A percentile compares a stretch with the other conserved stretches of the same genome.
Conservation (phyloP, 1,140 invertebrate genomes). For the Agrilus planipennis region DNA sequence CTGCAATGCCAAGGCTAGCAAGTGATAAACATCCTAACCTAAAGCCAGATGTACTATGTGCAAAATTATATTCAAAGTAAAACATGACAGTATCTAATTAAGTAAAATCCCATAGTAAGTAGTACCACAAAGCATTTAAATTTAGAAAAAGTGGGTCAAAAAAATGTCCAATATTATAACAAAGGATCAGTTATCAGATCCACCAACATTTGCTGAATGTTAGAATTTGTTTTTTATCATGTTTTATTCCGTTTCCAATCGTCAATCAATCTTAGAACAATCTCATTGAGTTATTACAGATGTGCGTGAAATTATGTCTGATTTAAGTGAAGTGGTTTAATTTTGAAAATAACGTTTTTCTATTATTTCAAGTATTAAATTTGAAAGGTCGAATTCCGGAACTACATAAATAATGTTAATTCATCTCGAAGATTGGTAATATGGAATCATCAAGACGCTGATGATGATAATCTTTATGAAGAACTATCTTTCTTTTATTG, state of each 20-base stretch:
- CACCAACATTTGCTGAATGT: constrained; percentile 7
- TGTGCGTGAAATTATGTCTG: constrained; percentile 6
- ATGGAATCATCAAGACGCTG: constrained; percentile 4
- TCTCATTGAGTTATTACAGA: constrained; percentile 5
- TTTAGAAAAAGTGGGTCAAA: too few species aligned
- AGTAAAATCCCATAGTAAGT: too few species aligned
- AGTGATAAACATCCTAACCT: too few species aligned
- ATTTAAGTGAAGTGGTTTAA: constrained; percentile 6
- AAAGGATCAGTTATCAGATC: constrained; percentile 6
- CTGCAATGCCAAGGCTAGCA: too few species aligned
- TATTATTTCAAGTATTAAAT: constrained; percentile 6
- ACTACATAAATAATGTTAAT: constrained; percentile 6
- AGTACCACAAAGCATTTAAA: too few species aligned
- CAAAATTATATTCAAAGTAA: too few species aligned
- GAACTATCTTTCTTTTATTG: constrained; percentile 5
- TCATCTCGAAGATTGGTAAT: constrained; percentile 1
- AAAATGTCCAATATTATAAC: too few species aligned
- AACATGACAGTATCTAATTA: too few species aligned
- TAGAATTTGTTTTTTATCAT: constrained; percentile 4
- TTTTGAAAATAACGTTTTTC: constrained; percentile 6
- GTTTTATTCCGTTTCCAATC: constrained; percentile 5
- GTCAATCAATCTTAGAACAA: constrained; percentile 4
- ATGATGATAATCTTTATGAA: constrained; percentile 7
- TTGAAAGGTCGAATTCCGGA: constrained; percentile 6
- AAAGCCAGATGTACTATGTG: too few species aligned